Conservation (phyloP, 30 jellyfish, hydroid and myxozoan genomes). For the Aurelia aurita region DNA sequence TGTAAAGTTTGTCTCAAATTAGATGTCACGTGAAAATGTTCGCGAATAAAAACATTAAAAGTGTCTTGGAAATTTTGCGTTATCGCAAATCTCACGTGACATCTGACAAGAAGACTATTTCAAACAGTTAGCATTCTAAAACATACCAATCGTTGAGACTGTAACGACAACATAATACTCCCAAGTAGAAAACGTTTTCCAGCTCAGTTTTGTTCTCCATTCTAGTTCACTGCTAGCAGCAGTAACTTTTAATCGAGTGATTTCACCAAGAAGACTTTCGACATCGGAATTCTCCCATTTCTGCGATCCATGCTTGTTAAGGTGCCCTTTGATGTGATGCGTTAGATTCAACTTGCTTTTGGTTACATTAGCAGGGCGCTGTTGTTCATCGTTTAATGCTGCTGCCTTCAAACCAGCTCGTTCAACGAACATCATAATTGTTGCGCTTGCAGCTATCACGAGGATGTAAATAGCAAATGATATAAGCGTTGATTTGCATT, state of each 20-base stretch:
- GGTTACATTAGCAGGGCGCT: slow-evolving; percentile 13
- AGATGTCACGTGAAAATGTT: too few relatives aligned
- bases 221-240: neutral
- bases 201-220: slow-evolving; percentile 30
- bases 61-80: too few relatives aligned
- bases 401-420: slow-evolving; percentile 31
- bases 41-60: too few relatives aligned
- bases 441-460: slow-evolving; percentile 42
- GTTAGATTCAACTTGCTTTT: slow-evolving; percentile 13
- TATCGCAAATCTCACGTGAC: too few relatives aligned
- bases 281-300: slow-evolving; percentile 23
- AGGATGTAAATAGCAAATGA: slow-evolving; percentile 31
- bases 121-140: too few relatives aligned
- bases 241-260: neutral
- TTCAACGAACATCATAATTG: slow-evolving; percentile 46
- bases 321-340: neutral
- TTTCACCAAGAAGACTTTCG: slow-evolving; percentile 15
- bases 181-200: slow-evolving; percentile 44
- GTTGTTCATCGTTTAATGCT: slow-evolving; percentile 5
- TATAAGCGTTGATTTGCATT: slow-evolving; percentile 27
- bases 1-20: too few relatives aligned
- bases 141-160: slow-evolving; percentile 40
- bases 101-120: too few relatives aligned
- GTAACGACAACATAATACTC: slow-evolving; percentile 36
- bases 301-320: slow-evolving; percentile 32